phyloP scores from a whole-genome alignment of 2,888 invertebrate genomes.

The Eilema caniola region DNA sequence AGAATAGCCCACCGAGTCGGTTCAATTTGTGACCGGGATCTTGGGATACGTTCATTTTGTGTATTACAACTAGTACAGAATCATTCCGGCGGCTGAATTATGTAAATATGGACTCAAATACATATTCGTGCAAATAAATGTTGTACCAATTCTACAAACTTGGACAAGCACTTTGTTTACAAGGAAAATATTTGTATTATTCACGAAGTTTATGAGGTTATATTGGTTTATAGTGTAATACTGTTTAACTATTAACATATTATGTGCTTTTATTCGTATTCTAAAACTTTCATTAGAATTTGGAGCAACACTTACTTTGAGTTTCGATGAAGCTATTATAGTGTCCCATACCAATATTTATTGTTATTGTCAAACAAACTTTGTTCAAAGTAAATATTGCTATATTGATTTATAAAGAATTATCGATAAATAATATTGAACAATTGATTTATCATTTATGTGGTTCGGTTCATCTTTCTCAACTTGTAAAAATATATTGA shows the following conservation, averaged over 20 bases:
- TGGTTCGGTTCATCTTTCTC: no score
- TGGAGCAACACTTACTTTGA: no score
- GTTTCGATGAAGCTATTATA: no score
- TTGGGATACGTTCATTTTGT: constrained; percentile 86
- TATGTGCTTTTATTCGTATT: background rate
- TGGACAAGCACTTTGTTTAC: constrained; percentile 36
- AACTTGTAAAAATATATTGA: no score
- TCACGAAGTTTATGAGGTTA: background rate
- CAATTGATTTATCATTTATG: no score
- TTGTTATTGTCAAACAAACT: no score
- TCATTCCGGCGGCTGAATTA: constrained; percentile 78
- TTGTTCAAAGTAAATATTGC: no score
- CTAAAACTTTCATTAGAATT: background rate
- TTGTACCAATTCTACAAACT: constrained; percentile 39
- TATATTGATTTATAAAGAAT: no score
- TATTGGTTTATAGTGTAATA: background rate
- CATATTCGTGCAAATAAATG: constrained; percentile 63
- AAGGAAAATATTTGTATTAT: constrained; percentile 25
- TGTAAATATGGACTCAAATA: constrained; percentile 72
- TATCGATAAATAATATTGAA: no score
- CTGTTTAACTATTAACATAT: background rate
- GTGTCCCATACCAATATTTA: no score
- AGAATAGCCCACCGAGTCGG: constrained; percentile 74
- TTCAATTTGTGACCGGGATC: constrained; percentile 85
- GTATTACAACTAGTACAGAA: constrained; percentile 79